These are phyloP conservation scores for Macrostomum lignano DNA, from an alignment of 1,140 invertebrate genomes.

Conservation along the genomic window DNA sequence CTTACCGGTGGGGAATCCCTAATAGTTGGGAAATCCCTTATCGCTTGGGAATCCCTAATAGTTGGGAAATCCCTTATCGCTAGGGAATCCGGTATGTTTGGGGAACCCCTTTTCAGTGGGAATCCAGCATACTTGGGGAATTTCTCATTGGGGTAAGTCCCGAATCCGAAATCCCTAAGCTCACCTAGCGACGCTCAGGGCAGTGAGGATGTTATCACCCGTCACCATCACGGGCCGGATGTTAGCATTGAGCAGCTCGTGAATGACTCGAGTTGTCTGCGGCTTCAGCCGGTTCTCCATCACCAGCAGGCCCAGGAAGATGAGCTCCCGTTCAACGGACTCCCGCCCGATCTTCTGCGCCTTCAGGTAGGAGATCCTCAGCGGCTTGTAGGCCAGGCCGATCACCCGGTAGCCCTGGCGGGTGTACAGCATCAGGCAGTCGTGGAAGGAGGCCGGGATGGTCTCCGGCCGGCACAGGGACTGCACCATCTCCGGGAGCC, in stretches of 20 bases:
- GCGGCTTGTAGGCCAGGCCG: slow-evolving; percentile 38
- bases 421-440: slow-evolving; percentile 42
- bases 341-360: slow-evolving; percentile 14
- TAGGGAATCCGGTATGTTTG: too few species aligned
- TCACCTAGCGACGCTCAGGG: slow-evolving; percentile 70
- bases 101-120: too few species aligned
- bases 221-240: slow-evolving; percentile 84
- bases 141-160: too few species aligned
- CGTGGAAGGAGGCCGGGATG: slow-evolving; percentile 41
- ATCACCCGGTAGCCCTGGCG: slow-evolving; percentile 61
- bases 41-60: too few species aligned
- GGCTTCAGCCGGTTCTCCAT: slow-evolving; percentile 68
- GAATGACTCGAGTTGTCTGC: slow-evolving; percentile 48
- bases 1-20: too few species aligned
- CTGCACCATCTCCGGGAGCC: slow-evolving; percentile 68
- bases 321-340: slow-evolving; percentile 42
- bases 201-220: slow-evolving; percentile 85
- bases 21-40: too few species aligned
- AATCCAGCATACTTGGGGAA: too few species aligned
- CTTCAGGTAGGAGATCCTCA: slow-evolving; percentile 20
- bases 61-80: too few species aligned
- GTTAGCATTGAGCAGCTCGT: slow-evolving; percentile 44
- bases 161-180: too few species aligned
- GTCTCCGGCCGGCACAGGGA: slow-evolving; percentile 37
- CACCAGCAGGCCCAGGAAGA: slow-evolving; percentile 57